phyloP scores from a whole-genome alignment of 2,113 vertebrate species.

The Typhlomys cinereus region DNA sequence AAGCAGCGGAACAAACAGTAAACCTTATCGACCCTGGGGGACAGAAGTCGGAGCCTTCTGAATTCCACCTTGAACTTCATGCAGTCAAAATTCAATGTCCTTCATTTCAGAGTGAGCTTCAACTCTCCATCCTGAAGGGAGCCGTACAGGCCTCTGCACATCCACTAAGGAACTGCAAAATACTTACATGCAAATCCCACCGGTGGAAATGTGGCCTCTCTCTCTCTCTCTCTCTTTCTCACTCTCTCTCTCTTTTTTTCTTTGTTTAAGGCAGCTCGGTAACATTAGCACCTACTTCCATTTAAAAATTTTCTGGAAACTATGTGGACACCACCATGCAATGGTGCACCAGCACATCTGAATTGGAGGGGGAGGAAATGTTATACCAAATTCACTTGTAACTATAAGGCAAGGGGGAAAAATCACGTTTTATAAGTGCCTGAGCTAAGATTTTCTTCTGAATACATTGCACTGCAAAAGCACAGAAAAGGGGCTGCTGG shows the following conservation, averaged over 20 bases:
- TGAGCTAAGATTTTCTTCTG: conserved; percentile 79
- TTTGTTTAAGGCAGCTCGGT: conserved; percentile 59
- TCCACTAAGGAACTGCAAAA: not conserved
- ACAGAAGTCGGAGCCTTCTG: conserved; percentile 96
- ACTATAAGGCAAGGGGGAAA: conserved; percentile 8
- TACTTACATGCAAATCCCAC: conserved; percentile 23
- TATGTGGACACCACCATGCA: conserved; percentile 46
- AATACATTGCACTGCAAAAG: conserved; percentile 76
- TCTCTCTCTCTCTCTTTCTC: not conserved
- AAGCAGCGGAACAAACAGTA: conserved; percentile 81
- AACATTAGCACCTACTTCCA: conserved; percentile 10
- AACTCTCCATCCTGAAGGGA: conserved; percentile 52
- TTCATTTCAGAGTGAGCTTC: conserved; percentile 50
- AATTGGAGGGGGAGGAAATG: conserved; percentile 43
- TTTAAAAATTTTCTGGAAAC: conserved; percentile 68
- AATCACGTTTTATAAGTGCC: conserved; percentile 82
- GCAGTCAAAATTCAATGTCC: conserved; percentile 24
- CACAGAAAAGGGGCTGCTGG: conserved; percentile 31
- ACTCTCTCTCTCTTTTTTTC: not conserved
- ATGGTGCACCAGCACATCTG: conserved; percentile 59
- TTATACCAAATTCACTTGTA: conserved; percentile 55
- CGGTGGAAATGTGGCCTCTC: conserved; percentile 25
- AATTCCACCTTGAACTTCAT: conserved; percentile 60
- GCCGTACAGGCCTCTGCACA: conserved; percentile 14
- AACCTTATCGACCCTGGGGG: conserved; percentile 95